Evolutionary conservation across 2,113 vertebrate species (phyloP), one percentile per base, ranked within the genome.

Genomic region (Misgurnus mizolepis): DNA sequence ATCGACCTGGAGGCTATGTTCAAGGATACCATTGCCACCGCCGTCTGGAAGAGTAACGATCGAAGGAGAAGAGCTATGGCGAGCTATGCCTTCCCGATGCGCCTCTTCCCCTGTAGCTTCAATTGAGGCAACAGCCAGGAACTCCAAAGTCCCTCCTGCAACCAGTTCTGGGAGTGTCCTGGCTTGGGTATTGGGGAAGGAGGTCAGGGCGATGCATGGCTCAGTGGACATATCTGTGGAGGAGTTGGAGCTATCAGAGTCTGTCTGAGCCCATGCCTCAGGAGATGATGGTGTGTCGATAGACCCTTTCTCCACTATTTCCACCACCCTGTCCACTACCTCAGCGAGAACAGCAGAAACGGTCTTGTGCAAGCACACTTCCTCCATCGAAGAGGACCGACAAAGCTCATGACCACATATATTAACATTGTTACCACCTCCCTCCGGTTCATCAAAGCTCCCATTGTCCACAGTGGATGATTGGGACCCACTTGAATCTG

Each of bases 51-150:
- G 90, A 3, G 90, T 95, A 79, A 94, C 90, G 58, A 98, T 96
- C 76, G 96, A 97, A n/a, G 96, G 95, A 5, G 97, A 97, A 4
- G 96, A 98, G 80, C 95, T 96, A 66, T 98, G 96, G 79, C 96
- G 94, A n/a, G 94, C 95, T 60, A 97, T 96, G 80, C 93, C 95
- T 60, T 95, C 95, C 73, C 85, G 90, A 85, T 92, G 86, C 45
- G 93, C 92, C 86, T 94, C 94, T 68, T 88, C 92, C 50, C 87
- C 88, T 88, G 11, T 15, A 65, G 18, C 67, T 56, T 56, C 53
- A 5, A 55, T 14, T 40, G 80, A 40, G 12, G 87, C 64, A 11
- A 90, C 89, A 9, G 88, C 83, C 39, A 92, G 79, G 74, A 93
- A 92, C 82, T 91, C 92, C 65, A 93, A 73, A 0, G 91, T 93